phyloP scores from a whole-genome alignment of 2,888 invertebrate genomes.

The Nemoura dubitans region DNA sequence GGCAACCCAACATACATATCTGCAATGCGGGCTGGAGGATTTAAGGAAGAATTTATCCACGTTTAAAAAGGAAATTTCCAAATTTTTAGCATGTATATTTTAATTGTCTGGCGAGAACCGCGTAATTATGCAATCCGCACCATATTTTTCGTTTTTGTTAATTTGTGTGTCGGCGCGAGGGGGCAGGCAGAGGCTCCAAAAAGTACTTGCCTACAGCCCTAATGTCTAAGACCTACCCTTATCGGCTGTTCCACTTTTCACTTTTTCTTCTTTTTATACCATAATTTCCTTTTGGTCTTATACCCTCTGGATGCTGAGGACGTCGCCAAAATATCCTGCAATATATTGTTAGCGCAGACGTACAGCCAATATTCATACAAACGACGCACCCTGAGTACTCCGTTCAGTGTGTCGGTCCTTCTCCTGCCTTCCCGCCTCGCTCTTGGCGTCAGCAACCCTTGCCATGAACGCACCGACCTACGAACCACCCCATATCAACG shows the following conservation, averaged over 20 bases:
- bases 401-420: not conserved
- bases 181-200: no score
- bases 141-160: no score
- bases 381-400: not conserved
- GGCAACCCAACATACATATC: no score
- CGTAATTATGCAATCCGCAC: no score
- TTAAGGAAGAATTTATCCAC: no score
- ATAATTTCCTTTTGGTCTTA: not conserved
- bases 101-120: no score
- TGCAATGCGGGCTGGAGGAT: no score
- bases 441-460: not conserved
- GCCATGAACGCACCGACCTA: not conserved
- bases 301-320: slow-evolving; percentile 7
- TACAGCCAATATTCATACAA: not conserved
- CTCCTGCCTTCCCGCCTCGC: not conserved
- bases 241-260: not conserved
- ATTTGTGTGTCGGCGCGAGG: no score
- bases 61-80: no score
- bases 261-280: not conserved
- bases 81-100: no score
- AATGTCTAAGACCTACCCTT: no score
- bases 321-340: not conserved
- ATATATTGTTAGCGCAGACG: not conserved
- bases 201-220: no score
- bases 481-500: not conserved